Conservation (phyloP, 2,888 invertebrate genomes). For the Eupithecia vulgata region DNA sequence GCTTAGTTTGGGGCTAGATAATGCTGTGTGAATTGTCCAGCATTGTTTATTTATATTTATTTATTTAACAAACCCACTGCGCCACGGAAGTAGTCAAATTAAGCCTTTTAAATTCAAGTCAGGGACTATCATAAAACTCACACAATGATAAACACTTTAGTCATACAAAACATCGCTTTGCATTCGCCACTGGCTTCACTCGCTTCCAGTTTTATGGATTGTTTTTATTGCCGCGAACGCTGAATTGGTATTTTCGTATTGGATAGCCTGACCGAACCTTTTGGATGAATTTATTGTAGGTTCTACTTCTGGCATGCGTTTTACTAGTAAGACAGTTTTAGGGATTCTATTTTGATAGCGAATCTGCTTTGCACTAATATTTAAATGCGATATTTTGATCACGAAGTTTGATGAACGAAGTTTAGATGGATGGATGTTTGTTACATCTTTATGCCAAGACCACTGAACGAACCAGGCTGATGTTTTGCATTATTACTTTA, state of each 20-base stretch:
- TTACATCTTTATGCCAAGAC: too few relatives aligned
- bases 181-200: slow-evolving; percentile 33
- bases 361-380: background rate
- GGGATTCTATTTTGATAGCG: background rate
- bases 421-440: too few relatives aligned
- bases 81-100: background rate
- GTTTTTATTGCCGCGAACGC: slow-evolving; percentile 46
- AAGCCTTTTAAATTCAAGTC: background rate
- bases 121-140: background rate
- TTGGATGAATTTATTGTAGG: slow-evolving; percentile 27
- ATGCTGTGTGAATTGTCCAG: too few relatives aligned
- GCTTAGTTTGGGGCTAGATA: too few relatives aligned
- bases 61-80: background rate
- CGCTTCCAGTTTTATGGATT: slow-evolving; percentile 38
- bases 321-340: background rate
- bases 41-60: too few relatives aligned
- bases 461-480: too few relatives aligned
- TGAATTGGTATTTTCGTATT: slow-evolving; percentile 35
- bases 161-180: background rate
- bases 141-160: background rate
- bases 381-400: too few relatives aligned
- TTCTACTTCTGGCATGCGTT: background rate
- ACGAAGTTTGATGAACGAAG: too few relatives aligned
- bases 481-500: too few relatives aligned
- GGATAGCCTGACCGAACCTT: slow-evolving; percentile 24